Evolutionary conservation across 1,140 invertebrate species (phyloP).

Genomic region (Gryon sp.): DNA sequence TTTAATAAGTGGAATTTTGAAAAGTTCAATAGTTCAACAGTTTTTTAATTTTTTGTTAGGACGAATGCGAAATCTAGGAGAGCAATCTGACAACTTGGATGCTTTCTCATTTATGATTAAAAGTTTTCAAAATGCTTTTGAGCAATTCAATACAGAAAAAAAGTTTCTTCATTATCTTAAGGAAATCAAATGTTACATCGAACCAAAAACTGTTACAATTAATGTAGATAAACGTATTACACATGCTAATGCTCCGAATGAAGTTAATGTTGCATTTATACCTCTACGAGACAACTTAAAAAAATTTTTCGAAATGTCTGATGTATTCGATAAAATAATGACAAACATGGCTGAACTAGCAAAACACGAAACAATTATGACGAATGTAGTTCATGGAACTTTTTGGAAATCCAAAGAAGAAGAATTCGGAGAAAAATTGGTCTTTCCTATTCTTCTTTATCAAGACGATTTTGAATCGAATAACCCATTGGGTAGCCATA

Average conservation of each 20-base stretch:
- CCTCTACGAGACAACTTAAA: conserved; percentile 8
- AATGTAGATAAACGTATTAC: no score
- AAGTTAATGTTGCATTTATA: no score
- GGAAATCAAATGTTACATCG: conserved; percentile 17
- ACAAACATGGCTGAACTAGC: background rate
- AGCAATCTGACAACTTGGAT: background rate
- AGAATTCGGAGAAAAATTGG: conserved; percentile 12
- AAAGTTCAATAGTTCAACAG: background rate
- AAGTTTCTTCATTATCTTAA: no score
- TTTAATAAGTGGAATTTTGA: background rate
- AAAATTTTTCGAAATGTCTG: conserved; percentile 14
- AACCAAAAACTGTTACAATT: no score
- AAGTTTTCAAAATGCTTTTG: background rate
- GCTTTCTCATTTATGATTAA: background rate
- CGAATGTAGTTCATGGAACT: conserved; percentile 24
- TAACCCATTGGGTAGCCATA: conserved; percentile 40
- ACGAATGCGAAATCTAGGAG: background rate
- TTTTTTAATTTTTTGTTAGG: background rate
- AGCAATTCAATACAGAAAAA: no score
- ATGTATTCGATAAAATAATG: conserved; percentile 16
- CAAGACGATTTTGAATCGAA: conserved; percentile 43
- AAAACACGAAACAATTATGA: background rate
- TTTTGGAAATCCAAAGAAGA: no score
- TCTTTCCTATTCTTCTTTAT: conserved; percentile 21
- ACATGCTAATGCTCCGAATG: no score